A percentile compares a stretch with the other conserved stretches of the same genome.
These are phyloP conservation scores for Chaetoderma sp. DNA, from an alignment of 2,888 invertebrate genomes.

Conservation along the genomic window DNA sequence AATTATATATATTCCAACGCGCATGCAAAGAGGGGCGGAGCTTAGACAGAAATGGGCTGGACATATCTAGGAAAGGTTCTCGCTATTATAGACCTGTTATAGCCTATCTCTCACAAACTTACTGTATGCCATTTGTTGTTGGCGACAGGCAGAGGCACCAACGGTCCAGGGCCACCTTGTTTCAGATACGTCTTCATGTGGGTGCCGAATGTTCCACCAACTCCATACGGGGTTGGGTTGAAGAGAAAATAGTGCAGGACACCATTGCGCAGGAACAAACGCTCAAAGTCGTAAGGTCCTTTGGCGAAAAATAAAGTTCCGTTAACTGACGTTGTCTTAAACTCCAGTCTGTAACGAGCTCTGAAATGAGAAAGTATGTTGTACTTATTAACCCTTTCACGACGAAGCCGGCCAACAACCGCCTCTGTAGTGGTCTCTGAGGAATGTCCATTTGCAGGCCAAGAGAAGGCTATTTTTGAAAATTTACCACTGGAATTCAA, in stretches of 20 bases:
- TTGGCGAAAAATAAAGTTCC: slow-evolving; percentile 43
- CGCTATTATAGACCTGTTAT: no score
- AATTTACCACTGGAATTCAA: no score
- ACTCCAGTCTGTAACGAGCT: slow-evolving; percentile 38
- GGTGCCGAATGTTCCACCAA: slow-evolving; percentile 41
- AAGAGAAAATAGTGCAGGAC: slow-evolving; percentile 45
- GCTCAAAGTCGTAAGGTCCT: slow-evolving; percentile 43
- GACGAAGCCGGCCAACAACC: no score
- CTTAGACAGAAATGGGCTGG: no score
- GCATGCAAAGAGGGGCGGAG: no score
- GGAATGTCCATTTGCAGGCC: no score
- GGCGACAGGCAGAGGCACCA: background rate
- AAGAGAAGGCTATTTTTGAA: no score
- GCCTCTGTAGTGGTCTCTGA: no score
- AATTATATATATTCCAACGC: no score
- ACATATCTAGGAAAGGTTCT: no score
- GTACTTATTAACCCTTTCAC: no score
- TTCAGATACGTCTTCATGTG: slow-evolving; percentile 27
- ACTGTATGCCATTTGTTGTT: slow-evolving; percentile 1
- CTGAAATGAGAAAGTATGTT: slow-evolving; percentile 27
- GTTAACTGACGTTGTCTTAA: slow-evolving; percentile 33
- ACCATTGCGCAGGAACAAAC: slow-evolving; percentile 42
- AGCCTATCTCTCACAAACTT: no score
- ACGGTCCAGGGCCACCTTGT: background rate
- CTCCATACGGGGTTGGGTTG: slow-evolving; percentile 42